Conservation (phyloP, 2,888 invertebrate genomes). For the Imbricaverruca yamaguchii region DNA sequence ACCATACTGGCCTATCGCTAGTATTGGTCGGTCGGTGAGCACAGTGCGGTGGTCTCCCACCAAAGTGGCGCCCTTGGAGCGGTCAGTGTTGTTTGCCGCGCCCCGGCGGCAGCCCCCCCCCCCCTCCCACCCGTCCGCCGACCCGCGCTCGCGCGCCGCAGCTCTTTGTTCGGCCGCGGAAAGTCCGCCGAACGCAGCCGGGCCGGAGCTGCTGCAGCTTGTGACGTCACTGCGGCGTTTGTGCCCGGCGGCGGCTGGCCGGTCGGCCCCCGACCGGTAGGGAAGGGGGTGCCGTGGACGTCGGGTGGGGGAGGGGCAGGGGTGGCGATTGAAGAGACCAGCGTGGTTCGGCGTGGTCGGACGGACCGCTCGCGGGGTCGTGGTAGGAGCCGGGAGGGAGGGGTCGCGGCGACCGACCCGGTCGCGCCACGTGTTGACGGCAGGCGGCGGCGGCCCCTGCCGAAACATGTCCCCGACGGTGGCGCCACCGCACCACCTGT, state of each 20-base stretch:
- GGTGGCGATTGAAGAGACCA: neutral
- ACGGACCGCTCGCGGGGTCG: neutral
- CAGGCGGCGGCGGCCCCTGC: neutral
- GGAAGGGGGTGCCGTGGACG: neutral
- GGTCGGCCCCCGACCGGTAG: neutral
- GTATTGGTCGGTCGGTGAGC: too few species aligned
- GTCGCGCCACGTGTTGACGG: neutral
- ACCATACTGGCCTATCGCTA: too few species aligned
- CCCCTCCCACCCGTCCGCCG: neutral
- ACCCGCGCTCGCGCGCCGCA: too few species aligned
- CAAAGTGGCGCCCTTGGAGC: neutral
- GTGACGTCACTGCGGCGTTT: neutral
- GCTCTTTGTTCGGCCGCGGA: constrained; percentile 9
- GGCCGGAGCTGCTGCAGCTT: constrained; percentile 8
- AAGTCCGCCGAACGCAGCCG: constrained; percentile 10
- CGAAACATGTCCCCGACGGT: neutral
- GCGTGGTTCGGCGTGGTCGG: neutral
- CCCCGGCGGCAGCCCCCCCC: neutral
- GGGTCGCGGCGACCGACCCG: too few species aligned
- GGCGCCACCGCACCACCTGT: neutral
- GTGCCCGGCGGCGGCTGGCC: neutral
- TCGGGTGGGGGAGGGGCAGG: neutral
- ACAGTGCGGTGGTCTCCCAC: too few species aligned
- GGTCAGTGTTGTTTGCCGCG: neutral
- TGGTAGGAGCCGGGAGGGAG: too few species aligned